Percentiles rank a stretch among this genome's conserved stretches.
These are phyloP conservation scores for Calosoma granatense DNA, from an alignment of 1,140 invertebrate genomes.

Conservation along the genomic window DNA sequence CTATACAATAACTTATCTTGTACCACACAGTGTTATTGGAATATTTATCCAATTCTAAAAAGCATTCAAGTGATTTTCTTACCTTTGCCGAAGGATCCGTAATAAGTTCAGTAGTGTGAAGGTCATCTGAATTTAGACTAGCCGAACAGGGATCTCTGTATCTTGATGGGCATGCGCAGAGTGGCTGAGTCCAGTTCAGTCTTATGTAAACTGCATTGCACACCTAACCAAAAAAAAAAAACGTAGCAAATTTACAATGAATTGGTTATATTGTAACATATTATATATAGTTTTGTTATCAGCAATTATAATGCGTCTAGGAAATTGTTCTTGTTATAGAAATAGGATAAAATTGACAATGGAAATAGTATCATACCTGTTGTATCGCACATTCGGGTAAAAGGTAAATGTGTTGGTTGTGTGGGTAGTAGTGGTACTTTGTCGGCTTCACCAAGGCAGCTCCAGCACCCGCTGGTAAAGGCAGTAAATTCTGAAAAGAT, in stretches of 20 bases:
- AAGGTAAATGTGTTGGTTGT: constrained; percentile 84
- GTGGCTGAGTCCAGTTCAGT: constrained; percentile 82
- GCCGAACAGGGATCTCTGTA: constrained; percentile 85
- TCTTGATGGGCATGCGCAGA: constrained; percentile 79
- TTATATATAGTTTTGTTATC: no score
- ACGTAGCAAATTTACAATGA: not conserved
- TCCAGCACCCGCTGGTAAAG: constrained; percentile 57
- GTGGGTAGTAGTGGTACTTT: constrained; percentile 89
- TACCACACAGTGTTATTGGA: no score
- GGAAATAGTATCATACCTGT: constrained; percentile 59
- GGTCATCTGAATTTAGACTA: constrained; percentile 76
- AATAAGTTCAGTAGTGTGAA: constrained; percentile 80
- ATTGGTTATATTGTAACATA: no score
- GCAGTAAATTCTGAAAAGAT: constrained; percentile 56
- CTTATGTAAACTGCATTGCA: constrained; percentile 88
- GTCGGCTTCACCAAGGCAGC: constrained; percentile 68
- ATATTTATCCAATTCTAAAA: no score
- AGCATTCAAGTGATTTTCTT: no score
- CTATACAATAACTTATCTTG: no score
- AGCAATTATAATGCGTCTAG: no score
- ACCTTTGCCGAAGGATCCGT: constrained; percentile 74
- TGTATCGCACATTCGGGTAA: constrained; percentile 88
- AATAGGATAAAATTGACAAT: not conserved
- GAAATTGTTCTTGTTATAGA: constrained; percentile 4
- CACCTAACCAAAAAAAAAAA: constrained; percentile 44